Evolutionary conservation across 2,888 invertebrate genomes (phyloP).

Genomic region (Nymphalis c-album): DNA sequence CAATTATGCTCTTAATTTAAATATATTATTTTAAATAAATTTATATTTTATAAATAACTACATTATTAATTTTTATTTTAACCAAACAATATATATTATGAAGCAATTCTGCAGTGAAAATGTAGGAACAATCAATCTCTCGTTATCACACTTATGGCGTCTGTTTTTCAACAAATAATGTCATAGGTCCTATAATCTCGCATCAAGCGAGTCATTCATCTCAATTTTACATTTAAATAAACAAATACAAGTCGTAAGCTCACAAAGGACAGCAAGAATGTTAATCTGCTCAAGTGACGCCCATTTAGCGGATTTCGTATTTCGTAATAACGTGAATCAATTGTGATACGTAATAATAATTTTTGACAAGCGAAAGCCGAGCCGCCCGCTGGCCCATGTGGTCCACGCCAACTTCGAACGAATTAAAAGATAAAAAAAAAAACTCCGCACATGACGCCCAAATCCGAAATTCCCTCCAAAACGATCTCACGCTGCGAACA

Average conservation of each 20-base stretch:
- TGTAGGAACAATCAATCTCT: not conserved
- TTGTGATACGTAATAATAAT: constrained; percentile 60
- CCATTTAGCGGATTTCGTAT: constrained; percentile 59
- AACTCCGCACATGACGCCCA: constrained; percentile 71
- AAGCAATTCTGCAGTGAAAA: not conserved
- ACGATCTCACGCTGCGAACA: constrained; percentile 77
- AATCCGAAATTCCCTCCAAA: constrained; percentile 75
- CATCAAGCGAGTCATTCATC: constrained; percentile 28
- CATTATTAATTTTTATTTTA: not conserved
- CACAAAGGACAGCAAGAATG: constrained; percentile 46
- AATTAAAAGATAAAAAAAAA: constrained; percentile 50
- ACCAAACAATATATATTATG: not conserved
- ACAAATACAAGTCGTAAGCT: constrained; percentile 57
- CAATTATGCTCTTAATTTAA: too few species aligned
- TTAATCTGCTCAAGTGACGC: constrained; percentile 52
- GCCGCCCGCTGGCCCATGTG: constrained; percentile 49
- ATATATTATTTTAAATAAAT: too few species aligned
- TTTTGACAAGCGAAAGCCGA: constrained; percentile 52
- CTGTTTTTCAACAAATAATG: constrained; percentile 3
- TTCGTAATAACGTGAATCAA: constrained; percentile 53
- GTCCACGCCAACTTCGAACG: constrained; percentile 47
- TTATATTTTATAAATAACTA: too few species aligned
- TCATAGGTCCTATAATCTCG: constrained; percentile 4
- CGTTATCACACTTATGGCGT: not conserved
- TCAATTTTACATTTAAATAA: constrained; percentile 55